Conservation (phyloP, 2,797 vertebrate species). For the Diceros bicornis region DNA sequence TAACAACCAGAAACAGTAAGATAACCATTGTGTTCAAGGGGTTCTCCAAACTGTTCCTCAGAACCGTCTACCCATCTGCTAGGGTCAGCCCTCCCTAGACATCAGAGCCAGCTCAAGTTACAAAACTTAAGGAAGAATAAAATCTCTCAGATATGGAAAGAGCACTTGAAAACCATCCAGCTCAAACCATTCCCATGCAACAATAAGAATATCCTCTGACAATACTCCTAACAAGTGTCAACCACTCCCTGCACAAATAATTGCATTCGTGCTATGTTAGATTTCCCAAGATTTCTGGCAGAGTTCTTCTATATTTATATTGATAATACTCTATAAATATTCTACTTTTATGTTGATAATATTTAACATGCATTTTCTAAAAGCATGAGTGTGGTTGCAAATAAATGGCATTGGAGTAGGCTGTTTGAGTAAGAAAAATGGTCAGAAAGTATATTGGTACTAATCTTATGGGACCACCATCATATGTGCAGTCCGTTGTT, state of each 20-base stretch:
- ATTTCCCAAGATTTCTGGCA: background rate
- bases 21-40: background rate
- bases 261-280: background rate
- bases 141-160: background rate
- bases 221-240: background rate
- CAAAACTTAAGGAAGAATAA: background rate
- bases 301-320: background rate
- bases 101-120: background rate
- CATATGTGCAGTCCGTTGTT: no score
- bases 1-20: background rate
- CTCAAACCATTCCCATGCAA: background rate
- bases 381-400: background rate
- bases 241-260: background rate
- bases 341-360: background rate
- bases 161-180: background rate
- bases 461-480: no score
- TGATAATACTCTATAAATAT: constrained; percentile 15
- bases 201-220: background rate
- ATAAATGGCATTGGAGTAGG: background rate
- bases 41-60: background rate
- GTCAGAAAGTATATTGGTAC: background rate
- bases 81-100: background rate
- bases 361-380: constrained; percentile 36
- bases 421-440: constrained; percentile 12
- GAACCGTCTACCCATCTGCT: constrained; percentile 1